A percentile compares a stretch with the other conserved stretches of the same genome.
Evolutionary conservation across 2,888 invertebrate species (phyloP).

Genomic region (Agrypnus murinus): DNA sequence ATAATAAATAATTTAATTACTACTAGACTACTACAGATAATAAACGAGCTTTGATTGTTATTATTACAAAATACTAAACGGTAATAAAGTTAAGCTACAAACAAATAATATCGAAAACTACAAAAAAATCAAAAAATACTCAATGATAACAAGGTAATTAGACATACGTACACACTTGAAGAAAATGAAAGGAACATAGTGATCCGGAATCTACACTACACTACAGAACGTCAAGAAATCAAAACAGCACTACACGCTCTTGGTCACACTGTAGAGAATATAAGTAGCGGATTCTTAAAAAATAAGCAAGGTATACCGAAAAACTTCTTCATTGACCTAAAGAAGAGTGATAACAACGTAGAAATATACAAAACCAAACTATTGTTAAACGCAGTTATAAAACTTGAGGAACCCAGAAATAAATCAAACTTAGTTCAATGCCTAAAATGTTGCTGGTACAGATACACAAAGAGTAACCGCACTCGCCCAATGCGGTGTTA

Average conservation of each 20-base stretch:
- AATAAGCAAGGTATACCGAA: constrained; percentile 19
- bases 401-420: constrained; percentile 24
- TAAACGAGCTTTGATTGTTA: too few relatives aligned
- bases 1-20: too few relatives aligned
- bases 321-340: constrained; percentile 30
- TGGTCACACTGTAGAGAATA: constrained; percentile 8
- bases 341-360: constrained; percentile 1
- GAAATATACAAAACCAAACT: constrained; percentile 18
- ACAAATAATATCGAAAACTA: too few relatives aligned
- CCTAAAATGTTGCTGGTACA: constrained; percentile 24
- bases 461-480: constrained; percentile 15
- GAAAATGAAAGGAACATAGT: constrained; percentile 11
- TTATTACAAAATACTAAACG: too few relatives aligned
- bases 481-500: constrained; percentile 10
- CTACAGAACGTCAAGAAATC: constrained; percentile 20
- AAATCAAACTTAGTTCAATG: constrained; percentile 20
- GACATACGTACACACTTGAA: constrained; percentile 14
- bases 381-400: constrained; percentile 13
- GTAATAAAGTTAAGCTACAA: too few relatives aligned
- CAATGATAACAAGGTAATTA: constrained; percentile 5
- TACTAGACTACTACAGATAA: too few relatives aligned
- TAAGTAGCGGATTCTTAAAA: constrained; percentile 24
- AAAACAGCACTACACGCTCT: constrained; percentile 9
- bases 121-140: constrained; percentile 16
- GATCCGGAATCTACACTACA: constrained; percentile 11